Conservation (phyloP, 1,140 invertebrate genomes). For the Meloidogyne floridensis region DNA sequence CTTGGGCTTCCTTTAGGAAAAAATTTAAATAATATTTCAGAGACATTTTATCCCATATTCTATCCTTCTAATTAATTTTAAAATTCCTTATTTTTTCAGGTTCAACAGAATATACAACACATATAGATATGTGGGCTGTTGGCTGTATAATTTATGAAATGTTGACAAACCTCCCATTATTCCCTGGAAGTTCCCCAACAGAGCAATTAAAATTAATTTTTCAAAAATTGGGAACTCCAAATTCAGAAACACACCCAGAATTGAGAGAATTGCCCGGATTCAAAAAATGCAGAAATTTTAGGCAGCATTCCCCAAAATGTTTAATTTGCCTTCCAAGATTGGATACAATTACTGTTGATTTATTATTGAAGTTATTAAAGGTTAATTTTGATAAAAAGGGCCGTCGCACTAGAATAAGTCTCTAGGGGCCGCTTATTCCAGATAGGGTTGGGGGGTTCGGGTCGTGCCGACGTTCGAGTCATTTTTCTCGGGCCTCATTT, state of each 20-base stretch:
- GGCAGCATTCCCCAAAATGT: slow-evolving; percentile 3
- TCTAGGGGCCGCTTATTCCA: too few species aligned
- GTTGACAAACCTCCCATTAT: slow-evolving; percentile 73
- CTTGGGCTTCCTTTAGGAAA: too few species aligned
- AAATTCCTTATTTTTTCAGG: too few species aligned
- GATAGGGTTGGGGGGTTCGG: too few species aligned
- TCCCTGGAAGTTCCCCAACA: slow-evolving; percentile 74
- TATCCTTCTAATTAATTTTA: too few species aligned
- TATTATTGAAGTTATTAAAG: slow-evolving; percentile 49
- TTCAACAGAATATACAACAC: slow-evolving; percentile 45
- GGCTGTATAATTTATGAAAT: slow-evolving; percentile 79
- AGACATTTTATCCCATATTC: too few species aligned
- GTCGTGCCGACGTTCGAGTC: too few species aligned
- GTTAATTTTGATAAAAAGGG: background rate
- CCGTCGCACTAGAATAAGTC: too few species aligned
- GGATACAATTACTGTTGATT: slow-evolving; percentile 71
- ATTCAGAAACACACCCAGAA: slow-evolving; percentile 41
- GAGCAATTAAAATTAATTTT: slow-evolving; percentile 75
- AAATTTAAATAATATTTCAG: too few species aligned
- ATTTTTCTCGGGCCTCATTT: too few species aligned
- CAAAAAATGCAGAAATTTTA: slow-evolving; percentile 25
- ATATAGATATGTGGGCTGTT: slow-evolving; percentile 78
- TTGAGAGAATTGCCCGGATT: slow-evolving; percentile 41
- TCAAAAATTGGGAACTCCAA: slow-evolving; percentile 71
- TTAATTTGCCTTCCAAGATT: slow-evolving; percentile 40